Conservation (phyloP, 2,888 invertebrate genomes). For the Melinaea marsaeus region DNA sequence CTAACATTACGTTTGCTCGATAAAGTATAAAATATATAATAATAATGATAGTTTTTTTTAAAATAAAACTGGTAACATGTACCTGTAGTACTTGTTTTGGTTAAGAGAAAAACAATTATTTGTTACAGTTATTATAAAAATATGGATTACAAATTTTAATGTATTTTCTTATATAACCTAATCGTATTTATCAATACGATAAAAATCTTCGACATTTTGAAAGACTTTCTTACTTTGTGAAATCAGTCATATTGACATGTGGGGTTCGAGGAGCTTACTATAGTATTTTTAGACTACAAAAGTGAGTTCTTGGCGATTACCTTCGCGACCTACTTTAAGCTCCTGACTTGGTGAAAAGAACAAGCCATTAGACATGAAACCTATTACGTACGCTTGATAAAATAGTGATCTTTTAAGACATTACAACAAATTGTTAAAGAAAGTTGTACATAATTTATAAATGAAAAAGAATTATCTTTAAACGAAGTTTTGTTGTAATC, state of each 20-base stretch:
- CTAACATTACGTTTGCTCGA: neutral
- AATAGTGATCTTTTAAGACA: neutral
- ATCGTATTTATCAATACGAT: neutral
- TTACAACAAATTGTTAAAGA: no score
- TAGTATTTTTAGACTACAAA: constrained; percentile 1
- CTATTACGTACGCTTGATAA: neutral
- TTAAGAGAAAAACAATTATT: no score
- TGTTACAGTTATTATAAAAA: neutral
- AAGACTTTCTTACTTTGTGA: neutral
- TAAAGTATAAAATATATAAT: no score
- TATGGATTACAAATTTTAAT: neutral
- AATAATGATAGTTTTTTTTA: no score
- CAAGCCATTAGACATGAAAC: neutral
- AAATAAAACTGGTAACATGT: no score
- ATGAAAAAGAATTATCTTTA: no score
- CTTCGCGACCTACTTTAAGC: constrained; percentile 7
- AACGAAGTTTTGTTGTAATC: no score
- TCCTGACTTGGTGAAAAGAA: constrained; percentile 3
- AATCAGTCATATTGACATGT: constrained; percentile 3
- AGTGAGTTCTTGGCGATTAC: constrained; percentile 1
- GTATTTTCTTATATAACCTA: neutral
- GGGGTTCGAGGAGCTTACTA: neutral
- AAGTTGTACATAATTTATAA: no score
- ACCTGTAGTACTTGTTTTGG: no score
- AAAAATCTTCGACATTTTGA: neutral